Base-by-base conservation (phyloP, 2,113 vertebrate genomes). In the Tichodroma muraria region DNA sequence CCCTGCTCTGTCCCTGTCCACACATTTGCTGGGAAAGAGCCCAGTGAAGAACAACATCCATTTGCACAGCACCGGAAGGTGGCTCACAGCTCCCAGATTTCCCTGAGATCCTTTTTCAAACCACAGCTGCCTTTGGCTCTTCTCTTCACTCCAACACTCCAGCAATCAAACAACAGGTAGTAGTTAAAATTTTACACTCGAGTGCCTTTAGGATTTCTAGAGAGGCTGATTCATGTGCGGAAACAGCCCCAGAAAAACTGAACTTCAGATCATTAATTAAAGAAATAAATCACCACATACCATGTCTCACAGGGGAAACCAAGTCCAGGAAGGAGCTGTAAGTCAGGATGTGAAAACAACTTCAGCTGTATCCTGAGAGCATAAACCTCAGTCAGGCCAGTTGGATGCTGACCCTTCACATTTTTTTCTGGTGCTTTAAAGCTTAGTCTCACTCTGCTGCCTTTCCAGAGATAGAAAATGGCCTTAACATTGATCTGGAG, bases 1-100 rank as follows among this genome's bases (percentile, higher is more conserved):
- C 31, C 38, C 23, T 3, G 8, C 22, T 27, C 49, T 19, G 31
- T 7, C 31, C 24, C 28, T 31, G 35, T n/a, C 61, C 47, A 27
- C 0, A 0, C 11, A 30, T 16, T 54, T 0, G 0, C 79, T 88
- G 53, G 75, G 75, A 44, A 27, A 27, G 19, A 73, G 49, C 20
- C 71, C 53, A 54, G 65, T 11, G 28, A 52, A 57, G 44, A 77
- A 6, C 2, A 86, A 59, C 47, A 63, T 13, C 64, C 16, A 21
- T 72, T 42, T 66, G 54, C 33, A 56, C 80, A 80, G 68, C 59
- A 37, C 59, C 6, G 7, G 69, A 53, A 90, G 47, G 21, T 1
- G 66, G 31, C 18, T 49, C 2, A 1, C 15, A 59, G 49, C 57
- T 81, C 65, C 64, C 65, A 60, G 6, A 33, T 22, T 66, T 75